Conservation (phyloP, 2,888 invertebrate species). For the Andrena fulva region DNA sequence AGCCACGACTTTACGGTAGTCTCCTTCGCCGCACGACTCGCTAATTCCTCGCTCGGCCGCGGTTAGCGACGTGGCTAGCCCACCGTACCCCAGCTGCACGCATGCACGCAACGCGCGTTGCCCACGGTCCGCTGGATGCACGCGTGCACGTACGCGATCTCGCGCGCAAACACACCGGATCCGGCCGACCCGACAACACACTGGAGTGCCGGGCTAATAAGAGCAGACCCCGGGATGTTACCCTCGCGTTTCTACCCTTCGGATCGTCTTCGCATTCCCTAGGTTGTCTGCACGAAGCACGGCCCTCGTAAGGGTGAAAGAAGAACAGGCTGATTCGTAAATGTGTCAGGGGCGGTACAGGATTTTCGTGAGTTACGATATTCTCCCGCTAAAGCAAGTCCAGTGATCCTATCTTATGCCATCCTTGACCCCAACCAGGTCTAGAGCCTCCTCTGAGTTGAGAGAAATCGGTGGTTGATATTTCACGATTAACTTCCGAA, state of each 20-base stretch:
- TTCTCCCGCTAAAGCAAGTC: background rate
- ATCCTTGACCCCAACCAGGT: too few species aligned
- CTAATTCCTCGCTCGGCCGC: conserved; percentile 67
- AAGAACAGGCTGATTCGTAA: background rate
- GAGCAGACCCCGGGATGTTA: background rate
- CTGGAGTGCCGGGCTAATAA: background rate
- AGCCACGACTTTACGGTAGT: conserved; percentile 62
- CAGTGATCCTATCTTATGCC: too few species aligned
- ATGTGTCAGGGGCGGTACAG: background rate
- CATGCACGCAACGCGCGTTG: background rate
- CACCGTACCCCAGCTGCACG: background rate
- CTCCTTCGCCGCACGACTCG: conserved; percentile 65
- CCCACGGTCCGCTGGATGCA: conserved; percentile 27
- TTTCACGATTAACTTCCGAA: too few species aligned
- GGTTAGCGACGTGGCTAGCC: conserved; percentile 57
- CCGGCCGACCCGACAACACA: conserved; percentile 1
- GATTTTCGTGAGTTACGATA: background rate
- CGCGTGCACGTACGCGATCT: conserved; percentile 43
- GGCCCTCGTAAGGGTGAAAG: background rate
- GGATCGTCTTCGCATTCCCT: background rate
- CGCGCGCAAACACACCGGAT: conserved; percentile 36
- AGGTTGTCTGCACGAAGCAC: background rate
- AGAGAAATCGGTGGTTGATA: too few species aligned
- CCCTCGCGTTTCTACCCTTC: background rate
- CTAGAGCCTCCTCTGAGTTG: too few species aligned